Evolutionary conservation across 1,140 invertebrate species (phyloP).

Genomic region (Galendromus occidentalis): DNA sequence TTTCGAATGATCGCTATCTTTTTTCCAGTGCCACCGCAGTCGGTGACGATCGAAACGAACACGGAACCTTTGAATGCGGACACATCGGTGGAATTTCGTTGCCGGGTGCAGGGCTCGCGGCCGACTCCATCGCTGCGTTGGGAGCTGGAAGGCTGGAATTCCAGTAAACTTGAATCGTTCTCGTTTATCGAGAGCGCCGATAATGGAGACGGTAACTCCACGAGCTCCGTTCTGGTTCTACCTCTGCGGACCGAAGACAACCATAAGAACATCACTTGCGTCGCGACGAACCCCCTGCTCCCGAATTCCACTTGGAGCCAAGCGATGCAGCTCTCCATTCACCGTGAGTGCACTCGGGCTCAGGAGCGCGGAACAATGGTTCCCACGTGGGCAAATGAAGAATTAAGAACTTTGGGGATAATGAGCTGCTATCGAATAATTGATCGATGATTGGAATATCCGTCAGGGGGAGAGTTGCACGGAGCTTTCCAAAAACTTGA

Average conservation of each 20-base stretch:
- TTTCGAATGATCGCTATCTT: too few relatives aligned
- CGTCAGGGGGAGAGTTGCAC: too few relatives aligned
- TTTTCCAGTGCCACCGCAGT: not conserved
- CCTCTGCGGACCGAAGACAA: not conserved
- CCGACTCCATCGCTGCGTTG: not conserved
- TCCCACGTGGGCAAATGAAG: too few relatives aligned
- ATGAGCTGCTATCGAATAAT: too few relatives aligned
- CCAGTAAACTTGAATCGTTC: not conserved
- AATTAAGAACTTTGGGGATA: too few relatives aligned
- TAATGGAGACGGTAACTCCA: not conserved
- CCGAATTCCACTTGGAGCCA: not conserved
- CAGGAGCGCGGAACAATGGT: too few relatives aligned
- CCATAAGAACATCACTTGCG: not conserved
- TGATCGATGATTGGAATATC: too few relatives aligned
- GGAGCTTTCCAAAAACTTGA: too few relatives aligned
- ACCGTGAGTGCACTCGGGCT: constrained; percentile 8
- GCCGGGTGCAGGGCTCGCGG: not conserved
- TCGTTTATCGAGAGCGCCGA: not conserved
- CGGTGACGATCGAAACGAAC: not conserved
- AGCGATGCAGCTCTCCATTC: not conserved
- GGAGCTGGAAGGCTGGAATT: constrained; percentile 1
- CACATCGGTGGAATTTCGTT: constrained; percentile 3
- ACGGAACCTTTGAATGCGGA: constrained; percentile 1
- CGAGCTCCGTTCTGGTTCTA: not conserved
- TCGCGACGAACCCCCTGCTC: not conserved